Evolutionary conservation across 2,888 invertebrate genomes (phyloP), one percentile per base, ranked within the genome.

Genomic region (Sinopyrophorus schimmeli): DNA sequence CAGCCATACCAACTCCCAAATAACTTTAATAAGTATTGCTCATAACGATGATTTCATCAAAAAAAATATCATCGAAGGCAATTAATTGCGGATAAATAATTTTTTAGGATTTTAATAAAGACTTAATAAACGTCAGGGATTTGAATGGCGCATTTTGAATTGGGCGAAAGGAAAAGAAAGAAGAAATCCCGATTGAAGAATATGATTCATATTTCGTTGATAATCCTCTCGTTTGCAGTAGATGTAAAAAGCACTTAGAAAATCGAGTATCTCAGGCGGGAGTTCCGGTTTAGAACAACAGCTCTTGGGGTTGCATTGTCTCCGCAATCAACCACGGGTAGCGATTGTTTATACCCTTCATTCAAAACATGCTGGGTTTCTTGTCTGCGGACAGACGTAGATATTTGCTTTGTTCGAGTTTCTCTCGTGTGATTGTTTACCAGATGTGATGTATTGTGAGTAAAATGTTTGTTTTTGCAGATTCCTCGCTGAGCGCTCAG

Each of bases 311-410:
- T 53, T 48, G 53, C 40, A 53, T 53, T 53, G 48, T 53, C 53
- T 42, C 28, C 44, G 40, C 48, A 48, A 48, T 48, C 53, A 53
- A 35, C 53, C 44, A 37, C 53, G 40, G 43, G 47, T 48, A 48
- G 47, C 41, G 48, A 53, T 53, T 53, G 53, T 53, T 48, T 40
- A 53, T 52, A 37, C 54, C 50, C 51, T 53, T 53, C 50, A 47
- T 47, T 49, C 47, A 34, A 40, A 46, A 41, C 60, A 55, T 47
- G 60, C 58, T 60, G 60, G 39, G 60, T 54, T 60, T 51, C 58
- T 58, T 57, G 53, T 60, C 55, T 57, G 44, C 44, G 60, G 52
- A 58, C 60, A 58, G 55, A 51, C 48, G 48, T 59, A 40, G 40
- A 35, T 57, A 53, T 51, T 50, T 47, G 49, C 52, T 47, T 54